Base-by-base conservation (phyloP, 2,113 vertebrate species). In the Leucoraja erinaceus region DNA sequence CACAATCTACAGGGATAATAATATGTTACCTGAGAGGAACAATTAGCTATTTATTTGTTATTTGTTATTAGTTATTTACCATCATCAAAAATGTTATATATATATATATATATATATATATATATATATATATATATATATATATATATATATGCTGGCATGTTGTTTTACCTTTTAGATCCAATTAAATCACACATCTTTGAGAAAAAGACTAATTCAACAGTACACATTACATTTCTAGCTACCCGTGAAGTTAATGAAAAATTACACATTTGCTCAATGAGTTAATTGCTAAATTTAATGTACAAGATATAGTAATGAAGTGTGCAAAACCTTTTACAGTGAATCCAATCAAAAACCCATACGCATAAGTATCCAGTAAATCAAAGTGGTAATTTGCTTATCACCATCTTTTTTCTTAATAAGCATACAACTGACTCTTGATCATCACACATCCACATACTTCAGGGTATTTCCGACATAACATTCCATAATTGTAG, bases 261-360 rank as follows among this genome's bases (percentile, higher is more conserved):
- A 86, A 61, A 86, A 61, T 86, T 86, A 56, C 56, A 59, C 22
- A 28, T 61, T 84, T 59, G 61, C n/a, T 59, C 61, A 59, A 28
- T 11, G 25, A 84, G 56, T 59, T 86, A 86, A 86, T 86, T 86
- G 81, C 28, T 86, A 25, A 61, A 25, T 86, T 86, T 86, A 86
- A 61, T 86, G 11, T 86, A 56, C 79, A 86, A 25, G 56, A 28
- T 59, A 86, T n/a, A 25, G 25, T 86, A 59, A 84, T 59, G 38
- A 84, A 59, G 28, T 86, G 10, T 86, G 81, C 54, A 86, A 83
- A 86, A 10, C 10, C 81, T 16, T 86, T 59, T 86, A 54, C 81
- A 59, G 22, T 25, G 54, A 86, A n/a, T n/a, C 22, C 56, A 86
- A 61, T 61, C 25, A 28, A 86, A 86, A 86, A 61, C 22, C 56